Evolutionary conservation across 2,797 vertebrate species (phyloP).

Genomic region (Triplophysa yarkandensis): DNA sequence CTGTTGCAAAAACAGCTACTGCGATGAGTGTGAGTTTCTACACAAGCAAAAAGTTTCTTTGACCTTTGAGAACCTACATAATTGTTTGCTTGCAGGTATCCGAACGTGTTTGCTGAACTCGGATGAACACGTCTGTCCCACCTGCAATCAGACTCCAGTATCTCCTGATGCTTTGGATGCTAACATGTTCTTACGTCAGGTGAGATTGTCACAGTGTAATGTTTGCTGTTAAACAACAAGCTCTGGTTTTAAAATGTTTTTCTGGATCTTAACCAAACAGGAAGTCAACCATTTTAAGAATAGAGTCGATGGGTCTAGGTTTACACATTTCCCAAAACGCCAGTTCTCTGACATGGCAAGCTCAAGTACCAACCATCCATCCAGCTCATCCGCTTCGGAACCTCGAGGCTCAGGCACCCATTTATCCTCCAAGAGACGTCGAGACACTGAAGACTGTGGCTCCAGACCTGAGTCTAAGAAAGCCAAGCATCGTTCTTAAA

Average conservation of each 20-base stretch:
- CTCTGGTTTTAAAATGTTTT: neutral
- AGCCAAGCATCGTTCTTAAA: no score
- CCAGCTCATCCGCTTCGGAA: no score
- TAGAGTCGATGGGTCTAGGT: no score
- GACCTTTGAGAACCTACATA: neutral
- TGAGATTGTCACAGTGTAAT: conserved; percentile 61
- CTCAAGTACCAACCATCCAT: no score
- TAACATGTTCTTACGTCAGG: conserved; percentile 94
- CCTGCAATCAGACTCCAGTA: conserved; percentile 87
- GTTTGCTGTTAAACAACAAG: neutral
- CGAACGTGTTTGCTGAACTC: conserved; percentile 89
- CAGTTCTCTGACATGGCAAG: no score
- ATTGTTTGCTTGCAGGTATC: conserved; percentile 78
- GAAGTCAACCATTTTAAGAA: conserved; percentile 88
- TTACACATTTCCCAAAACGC: no score
- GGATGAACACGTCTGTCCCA: conserved; percentile 90
- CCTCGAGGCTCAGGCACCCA: no score
- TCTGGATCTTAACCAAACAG: conserved; percentile 65
- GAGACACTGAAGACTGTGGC: neutral
- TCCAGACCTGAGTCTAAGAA: neutral
- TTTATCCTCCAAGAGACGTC: neutral
- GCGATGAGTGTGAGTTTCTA: conserved; percentile 92
- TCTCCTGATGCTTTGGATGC: conserved; percentile 92
- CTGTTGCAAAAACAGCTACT: conserved; percentile 98
- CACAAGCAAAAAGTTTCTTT: neutral